These are phyloP conservation scores for Danio tinwini DNA, from an alignment of 2,797 vertebrate species.

Conservation along the genomic window DNA sequence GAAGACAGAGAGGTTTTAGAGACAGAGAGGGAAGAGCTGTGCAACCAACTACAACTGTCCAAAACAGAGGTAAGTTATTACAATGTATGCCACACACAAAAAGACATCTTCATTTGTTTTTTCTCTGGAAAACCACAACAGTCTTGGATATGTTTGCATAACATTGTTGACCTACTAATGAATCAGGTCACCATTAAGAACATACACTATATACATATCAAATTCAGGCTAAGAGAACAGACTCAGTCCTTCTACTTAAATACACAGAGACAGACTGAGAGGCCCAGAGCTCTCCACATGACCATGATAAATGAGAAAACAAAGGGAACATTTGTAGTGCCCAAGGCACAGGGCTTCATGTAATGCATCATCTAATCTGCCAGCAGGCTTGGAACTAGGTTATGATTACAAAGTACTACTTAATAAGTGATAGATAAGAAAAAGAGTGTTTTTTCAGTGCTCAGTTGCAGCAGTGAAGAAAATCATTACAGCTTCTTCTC, in stretches of 20 bases:
- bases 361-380: slow-evolving; percentile 30
- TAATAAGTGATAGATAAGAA: slow-evolving; percentile 9
- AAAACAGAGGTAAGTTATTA: slow-evolving; percentile 81
- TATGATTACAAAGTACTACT: slow-evolving; percentile 7
- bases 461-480: background rate
- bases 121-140: slow-evolving; percentile 4
- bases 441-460: slow-evolving; percentile 20
- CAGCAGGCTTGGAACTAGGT: slow-evolving; percentile 29
- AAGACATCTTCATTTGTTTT: background rate
- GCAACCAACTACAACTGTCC: slow-evolving; percentile 82
- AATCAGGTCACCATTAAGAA: slow-evolving; percentile 12
- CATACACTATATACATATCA: slow-evolving; percentile 24
- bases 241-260: slow-evolving; percentile 24
- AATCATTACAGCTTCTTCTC: background rate
- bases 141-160: slow-evolving; percentile 13
- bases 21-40: slow-evolving; percentile 83
- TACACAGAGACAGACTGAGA: slow-evolving; percentile 26
- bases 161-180: slow-evolving; percentile 9
- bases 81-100: background rate
- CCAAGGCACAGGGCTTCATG: slow-evolving; percentile 14
- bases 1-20: slow-evolving; percentile 80
- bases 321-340: slow-evolving; percentile 38
- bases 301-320: slow-evolving; percentile 44
- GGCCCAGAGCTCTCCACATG: slow-evolving; percentile 31
- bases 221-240: background rate